Evolutionary conservation across 2,113 vertebrate genomes (phyloP), one percentile per base, ranked within the genome.

Genomic region (Ptilonorhynchus violaceus): DNA sequence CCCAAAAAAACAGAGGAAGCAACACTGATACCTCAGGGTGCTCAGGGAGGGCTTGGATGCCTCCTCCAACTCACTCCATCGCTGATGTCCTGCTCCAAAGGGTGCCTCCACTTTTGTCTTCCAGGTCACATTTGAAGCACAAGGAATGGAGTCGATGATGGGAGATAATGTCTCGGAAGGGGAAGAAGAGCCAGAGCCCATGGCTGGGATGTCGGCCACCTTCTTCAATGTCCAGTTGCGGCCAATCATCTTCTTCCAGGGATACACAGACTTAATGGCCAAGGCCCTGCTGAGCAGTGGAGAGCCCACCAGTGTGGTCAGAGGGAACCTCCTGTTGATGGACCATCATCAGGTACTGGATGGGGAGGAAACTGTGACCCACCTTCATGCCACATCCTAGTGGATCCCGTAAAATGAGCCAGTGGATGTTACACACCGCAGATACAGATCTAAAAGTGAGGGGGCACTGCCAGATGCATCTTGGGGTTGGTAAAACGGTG

Each of bases 251-350:
- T 97, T 98, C 91, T 98, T 98, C 91, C 91, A 86, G 76, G 98
- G 98, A 1, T 98, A 98, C 41, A 60, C 96, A 70, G 98, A 98
- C 37, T 75, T 98, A 6, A 96, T 98, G 96, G 88, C 95, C 52
- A 98, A 98, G 79, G 85, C 97, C 41, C 78, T 98, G 50, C 39
- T 96, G 50, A 96, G 93, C 88, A 97, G 80, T 1, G 94, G 70
- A 89, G 96, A 97, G 28, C 94, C 98, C 56, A 96, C 67, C 25
- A 97, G 69, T 0, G 46, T 98, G 60, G 49, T 98, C 59, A 97
- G 70, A 92, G 98, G 97, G 64, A 98, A 96, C 69, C 74, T 98
- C 14, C 64, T 98, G n/a, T 75, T 98, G 66, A 97, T 98, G 91
- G 98, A 98, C 70, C 97, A 98, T 72, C 93, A 96, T 49, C 97